A percentile compares a stretch with the other conserved stretches of the same genome.
These are phyloP conservation scores for Cinara cedri DNA, from an alignment of 2,888 invertebrate genomes.

Conservation along the genomic window DNA sequence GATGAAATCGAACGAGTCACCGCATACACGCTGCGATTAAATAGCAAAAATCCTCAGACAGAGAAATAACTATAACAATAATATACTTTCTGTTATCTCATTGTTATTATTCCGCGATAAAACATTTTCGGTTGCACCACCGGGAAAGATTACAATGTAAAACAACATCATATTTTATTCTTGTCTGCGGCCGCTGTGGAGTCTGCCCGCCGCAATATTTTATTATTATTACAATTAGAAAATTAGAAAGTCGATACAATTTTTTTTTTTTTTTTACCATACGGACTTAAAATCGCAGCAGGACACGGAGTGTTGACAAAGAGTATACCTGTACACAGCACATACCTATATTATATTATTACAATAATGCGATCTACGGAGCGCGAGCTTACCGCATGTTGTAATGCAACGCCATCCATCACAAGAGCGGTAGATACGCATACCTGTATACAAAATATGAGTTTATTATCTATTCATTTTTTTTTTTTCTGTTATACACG, in stretches of 20 bases:
- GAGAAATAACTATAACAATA: too few species aligned
- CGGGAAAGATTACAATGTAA: too few species aligned
- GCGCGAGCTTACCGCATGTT: background rate
- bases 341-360: background rate
- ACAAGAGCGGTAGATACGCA: background rate
- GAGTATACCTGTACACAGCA: background rate
- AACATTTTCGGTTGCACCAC: too few species aligned
- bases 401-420: background rate
- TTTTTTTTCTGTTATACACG: too few species aligned
- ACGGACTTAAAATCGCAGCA: conserved; percentile 9
- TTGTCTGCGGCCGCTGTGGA: background rate
- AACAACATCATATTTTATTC: too few species aligned
- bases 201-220: background rate
- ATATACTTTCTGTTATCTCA: too few species aligned
- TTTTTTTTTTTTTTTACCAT: background rate
- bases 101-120: too few species aligned
- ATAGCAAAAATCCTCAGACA: too few species aligned
- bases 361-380: background rate
- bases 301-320: conserved; percentile 22
- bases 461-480: background rate
- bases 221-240: conserved; percentile 21
- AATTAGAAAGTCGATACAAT: conserved; percentile 28
- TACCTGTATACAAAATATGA: too few species aligned
- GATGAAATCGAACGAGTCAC: too few species aligned
- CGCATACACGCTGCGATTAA: too few species aligned